phyloP scores from a whole-genome alignment of 2,888 invertebrate species.

The Camponotus fellah region DNA sequence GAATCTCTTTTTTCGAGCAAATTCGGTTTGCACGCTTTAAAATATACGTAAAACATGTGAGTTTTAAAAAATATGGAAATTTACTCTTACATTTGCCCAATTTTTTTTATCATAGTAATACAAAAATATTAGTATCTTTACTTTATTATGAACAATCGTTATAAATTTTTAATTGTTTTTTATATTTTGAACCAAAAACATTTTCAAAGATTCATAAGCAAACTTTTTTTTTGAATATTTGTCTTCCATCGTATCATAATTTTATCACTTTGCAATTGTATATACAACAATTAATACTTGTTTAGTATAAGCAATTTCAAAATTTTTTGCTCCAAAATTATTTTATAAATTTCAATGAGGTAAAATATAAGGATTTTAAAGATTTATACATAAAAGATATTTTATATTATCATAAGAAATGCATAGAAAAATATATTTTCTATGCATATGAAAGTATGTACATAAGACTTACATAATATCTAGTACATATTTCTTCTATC shows the following conservation, averaged over 20 bases:
- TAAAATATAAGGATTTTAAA: not conserved
- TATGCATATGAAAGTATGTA: not conserved
- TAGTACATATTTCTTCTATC: not conserved
- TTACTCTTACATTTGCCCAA: no score
- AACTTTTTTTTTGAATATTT: not conserved
- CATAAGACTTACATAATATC: not conserved
- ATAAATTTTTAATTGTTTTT: slow-evolving; percentile 4
- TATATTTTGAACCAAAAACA: not conserved
- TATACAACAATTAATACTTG: not conserved
- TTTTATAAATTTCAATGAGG: not conserved
- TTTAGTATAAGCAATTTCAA: not conserved
- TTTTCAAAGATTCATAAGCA: not conserved
- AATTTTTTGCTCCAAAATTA: not conserved
- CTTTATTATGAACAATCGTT: slow-evolving; percentile 2
- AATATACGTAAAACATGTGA: no score
- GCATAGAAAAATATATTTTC: slow-evolving; percentile 24
- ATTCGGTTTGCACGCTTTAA: no score
- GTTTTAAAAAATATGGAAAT: no score
- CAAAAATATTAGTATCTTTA: not conserved
- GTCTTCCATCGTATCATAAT: no score
- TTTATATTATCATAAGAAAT: not conserved
- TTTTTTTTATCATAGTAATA: not conserved
- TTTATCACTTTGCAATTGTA: no score
- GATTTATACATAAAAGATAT: not conserved
- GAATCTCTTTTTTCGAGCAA: no score